Percentiles rank a stretch among this genome's conserved stretches.
phyloP scores from a whole-genome alignment of 2,113 vertebrate species.

The Varanus salvator region DNA sequence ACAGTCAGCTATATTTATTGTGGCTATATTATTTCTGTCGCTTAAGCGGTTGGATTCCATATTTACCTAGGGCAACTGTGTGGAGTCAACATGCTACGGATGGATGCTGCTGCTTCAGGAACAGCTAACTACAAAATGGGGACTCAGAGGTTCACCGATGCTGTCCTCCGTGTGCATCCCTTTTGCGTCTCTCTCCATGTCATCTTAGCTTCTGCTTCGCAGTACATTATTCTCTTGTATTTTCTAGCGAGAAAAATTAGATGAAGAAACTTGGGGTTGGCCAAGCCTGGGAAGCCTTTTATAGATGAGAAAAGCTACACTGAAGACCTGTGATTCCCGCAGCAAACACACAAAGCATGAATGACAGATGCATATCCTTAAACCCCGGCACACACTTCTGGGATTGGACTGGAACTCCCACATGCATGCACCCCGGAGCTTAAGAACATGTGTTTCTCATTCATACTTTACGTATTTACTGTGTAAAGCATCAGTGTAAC shows the following conservation, averaged over 20 bases:
- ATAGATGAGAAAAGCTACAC: not conserved
- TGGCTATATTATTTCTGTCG: slow-evolving; percentile 10
- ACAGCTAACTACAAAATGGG: not conserved
- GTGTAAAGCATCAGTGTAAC: not conserved
- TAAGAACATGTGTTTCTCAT: not conserved
- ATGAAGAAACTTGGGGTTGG: not conserved
- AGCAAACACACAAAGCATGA: not conserved
- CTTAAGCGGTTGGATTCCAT: not conserved
- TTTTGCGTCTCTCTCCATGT: not conserved
- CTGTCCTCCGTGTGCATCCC: not conserved
- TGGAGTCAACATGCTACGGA: not conserved
- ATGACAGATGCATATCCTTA: not conserved
- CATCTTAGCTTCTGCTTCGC: not conserved
- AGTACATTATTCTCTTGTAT: not conserved
- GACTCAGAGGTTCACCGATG: not conserved
- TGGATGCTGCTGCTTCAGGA: not conserved
- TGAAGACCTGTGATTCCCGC: not conserved
- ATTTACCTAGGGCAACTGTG: not conserved
- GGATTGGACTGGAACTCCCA: not conserved
- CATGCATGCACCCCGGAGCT: not conserved
- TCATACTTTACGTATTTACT: not conserved
- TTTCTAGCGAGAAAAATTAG: not conserved
- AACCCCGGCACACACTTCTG: not conserved
- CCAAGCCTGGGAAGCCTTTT: not conserved
- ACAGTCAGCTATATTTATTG: not conserved